Base-by-base conservation (phyloP, 1,140 invertebrate genomes). In the Drosophila leontia region DNA sequence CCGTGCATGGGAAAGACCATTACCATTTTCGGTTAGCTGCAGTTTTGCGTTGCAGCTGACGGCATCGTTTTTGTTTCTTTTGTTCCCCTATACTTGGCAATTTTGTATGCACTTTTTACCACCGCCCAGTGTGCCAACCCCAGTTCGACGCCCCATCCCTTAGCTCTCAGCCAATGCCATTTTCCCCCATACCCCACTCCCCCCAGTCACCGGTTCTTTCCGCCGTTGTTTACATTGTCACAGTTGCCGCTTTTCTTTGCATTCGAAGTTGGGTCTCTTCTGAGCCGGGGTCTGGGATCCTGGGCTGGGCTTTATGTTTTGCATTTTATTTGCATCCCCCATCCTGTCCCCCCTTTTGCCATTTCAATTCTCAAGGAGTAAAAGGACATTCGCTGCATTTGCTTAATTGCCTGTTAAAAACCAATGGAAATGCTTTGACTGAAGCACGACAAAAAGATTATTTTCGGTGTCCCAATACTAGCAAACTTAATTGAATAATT, bases 141-240 rank as follows among this genome's bases (percentile, higher is more conserved):
- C 35, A 1, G 15, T 3, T 5, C 1, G 15, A 0, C 1, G 9
- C 0, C n/a, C 11, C 47, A 23, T 26, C 59, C 41, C 19, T 41
- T 53, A 34, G 34, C 34, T 34, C 7, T n/a, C 45, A 55, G 17
- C 59, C 58, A 60, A 23, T 37, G 17, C 15, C 53, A 45, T 26
- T 48, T 37, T 3, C 23, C 39, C 37, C 15, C 26, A 23, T 1
- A 5, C 13, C 15, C 4, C 13, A 13, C n/a, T 45, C 4, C 35
- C 29, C 13, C 13, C 53, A 19, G 15, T 15, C 39, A 44, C 29
- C 42, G 51, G 39, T 53, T 60, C 60, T 51, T 80, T 83, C 83
- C 70, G 76, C 67, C 75, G 84, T 80, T 87, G 84, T 83, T 87
- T 87, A 87, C 84, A 87, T 88, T 87, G 84, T 87, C 84, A 87